Evolutionary conservation across 2,113 vertebrate genomes (phyloP), one percentile per base, ranked within the genome.

Genomic region (Sterna hirundo): DNA sequence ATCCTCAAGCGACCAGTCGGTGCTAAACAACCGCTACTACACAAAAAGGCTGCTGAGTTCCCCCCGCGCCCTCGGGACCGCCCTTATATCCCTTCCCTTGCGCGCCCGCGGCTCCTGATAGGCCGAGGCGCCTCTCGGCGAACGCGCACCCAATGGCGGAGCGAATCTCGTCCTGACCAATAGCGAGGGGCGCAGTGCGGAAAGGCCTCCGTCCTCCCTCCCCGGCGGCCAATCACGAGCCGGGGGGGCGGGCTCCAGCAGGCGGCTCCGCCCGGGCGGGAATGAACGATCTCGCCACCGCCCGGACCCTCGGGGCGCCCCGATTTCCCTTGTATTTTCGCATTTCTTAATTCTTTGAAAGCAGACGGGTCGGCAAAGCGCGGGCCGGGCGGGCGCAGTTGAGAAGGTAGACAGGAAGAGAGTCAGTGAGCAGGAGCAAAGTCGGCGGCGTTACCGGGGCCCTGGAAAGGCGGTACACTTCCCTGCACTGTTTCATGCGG

Each of bases 21-120:
- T 8, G 2, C 4, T 2, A 2, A 19, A 2, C 40, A 11, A 9
- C 34, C 9, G 1, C 42, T 2, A 5, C 13, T 4, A 9, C 20
- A 0, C 1, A 2, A 15, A 15, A 0, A 2, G 4, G 1, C 21
- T 19, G 12, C 1, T 25, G 1, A 16, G 4, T 1, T 9, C 18
- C 46, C 18, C 3, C 11, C 5, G 18, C 19, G 19, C 36, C 11
- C 32, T 36, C 30, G 10, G 2, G 44, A 15, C 74, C 36, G 62
- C 36, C 15, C 25, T 86, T 86, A 86, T 86, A 86, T 68, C 36
- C 20, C 84, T 69, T 60, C 54, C 62, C 62, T 15, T 6, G 62
- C 54, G 52, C 44, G 20, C 44, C 5, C 30, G 4, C 44, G 30
- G 2, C 64, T 69, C 20, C 54, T 42, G 72, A 78, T 86, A 69